These are phyloP conservation scores for Hofmannophila pseudospretella DNA, from an alignment of 2,888 invertebrate species.

Conservation along the genomic window DNA sequence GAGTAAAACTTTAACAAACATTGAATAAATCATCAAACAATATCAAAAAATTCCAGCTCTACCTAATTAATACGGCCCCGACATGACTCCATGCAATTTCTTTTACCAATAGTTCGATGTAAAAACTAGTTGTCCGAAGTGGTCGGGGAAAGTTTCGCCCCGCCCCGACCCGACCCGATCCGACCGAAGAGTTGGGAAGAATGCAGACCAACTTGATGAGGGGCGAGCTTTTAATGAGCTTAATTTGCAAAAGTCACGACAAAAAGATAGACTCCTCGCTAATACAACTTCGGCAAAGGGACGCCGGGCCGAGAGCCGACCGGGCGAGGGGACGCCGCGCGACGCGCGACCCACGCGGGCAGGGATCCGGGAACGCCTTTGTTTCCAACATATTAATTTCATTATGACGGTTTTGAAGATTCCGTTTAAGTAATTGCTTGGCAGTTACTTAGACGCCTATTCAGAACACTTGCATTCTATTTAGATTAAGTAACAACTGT, in stretches of 20 bases:
- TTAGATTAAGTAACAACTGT: too few species aligned
- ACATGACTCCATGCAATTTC: constrained; percentile 1
- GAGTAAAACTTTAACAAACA: too few species aligned
- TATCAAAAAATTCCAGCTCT: constrained; percentile 1
- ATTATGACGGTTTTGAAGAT: constrained; percentile 8
- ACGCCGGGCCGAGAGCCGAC: constrained; percentile 6
- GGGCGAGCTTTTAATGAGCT: constrained; percentile 48
- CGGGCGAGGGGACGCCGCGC: constrained; percentile 1
- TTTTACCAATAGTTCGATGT: constrained; percentile 1
- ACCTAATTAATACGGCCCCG: neutral
- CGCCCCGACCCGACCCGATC: neutral
- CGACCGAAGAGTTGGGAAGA: constrained; percentile 21
- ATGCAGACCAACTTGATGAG: constrained; percentile 31
- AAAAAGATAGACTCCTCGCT: constrained; percentile 38
- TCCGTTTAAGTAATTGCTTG: neutral
- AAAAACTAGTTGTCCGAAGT: constrained; percentile 6
- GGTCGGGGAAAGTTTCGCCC: neutral
- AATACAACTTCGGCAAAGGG: constrained; percentile 41
- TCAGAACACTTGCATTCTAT: neutral
- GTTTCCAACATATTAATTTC: constrained; percentile 14
- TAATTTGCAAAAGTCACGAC: constrained; percentile 62
- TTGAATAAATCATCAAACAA: too few species aligned
- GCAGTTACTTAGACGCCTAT: neutral
- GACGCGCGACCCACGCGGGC: too few species aligned
- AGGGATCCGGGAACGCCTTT: constrained; percentile 11